Evolutionary conservation across 2,113 vertebrate genomes (phyloP).

Genomic region (Turdus rufiventris): DNA sequence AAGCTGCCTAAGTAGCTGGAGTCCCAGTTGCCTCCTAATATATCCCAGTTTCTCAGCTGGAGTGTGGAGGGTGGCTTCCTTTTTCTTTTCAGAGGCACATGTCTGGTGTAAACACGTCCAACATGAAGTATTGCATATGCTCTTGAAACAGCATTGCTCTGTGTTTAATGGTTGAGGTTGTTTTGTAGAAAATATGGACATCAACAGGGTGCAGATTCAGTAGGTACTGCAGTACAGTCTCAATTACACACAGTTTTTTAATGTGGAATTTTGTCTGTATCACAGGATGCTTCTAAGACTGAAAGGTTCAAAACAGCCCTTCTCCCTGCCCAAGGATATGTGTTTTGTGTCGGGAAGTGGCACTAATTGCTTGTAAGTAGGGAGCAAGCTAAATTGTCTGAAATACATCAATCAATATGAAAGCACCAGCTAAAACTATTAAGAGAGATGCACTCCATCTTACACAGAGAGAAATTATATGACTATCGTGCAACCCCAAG

Average conservation of each 20-base stretch:
- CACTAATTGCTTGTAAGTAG: conserved; percentile 46
- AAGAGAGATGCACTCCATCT: background rate
- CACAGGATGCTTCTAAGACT: background rate
- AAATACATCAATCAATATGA: conserved; percentile 42
- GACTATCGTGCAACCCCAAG: background rate
- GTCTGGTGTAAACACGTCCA: background rate
- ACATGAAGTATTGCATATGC: background rate
- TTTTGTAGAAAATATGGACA: background rate
- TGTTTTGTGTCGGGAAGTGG: background rate
- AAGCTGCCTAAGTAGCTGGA: background rate
- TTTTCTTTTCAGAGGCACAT: background rate
- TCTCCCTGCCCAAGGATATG: background rate
- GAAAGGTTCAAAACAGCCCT: background rate
- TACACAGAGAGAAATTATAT: background rate
- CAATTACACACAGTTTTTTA: background rate
- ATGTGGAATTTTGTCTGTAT: background rate
- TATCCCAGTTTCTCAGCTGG: background rate
- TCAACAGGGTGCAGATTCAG: background rate
- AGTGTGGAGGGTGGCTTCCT: fast-evolving
- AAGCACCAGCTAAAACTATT: conserved; percentile 9
- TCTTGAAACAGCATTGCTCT: background rate
- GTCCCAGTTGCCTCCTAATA: background rate
- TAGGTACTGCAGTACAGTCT: background rate
- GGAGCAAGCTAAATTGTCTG: conserved; percentile 22
- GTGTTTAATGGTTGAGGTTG: background rate